Conservation (phyloP, 2,797 vertebrate species). For the Hyperoplus immaculatus region DNA sequence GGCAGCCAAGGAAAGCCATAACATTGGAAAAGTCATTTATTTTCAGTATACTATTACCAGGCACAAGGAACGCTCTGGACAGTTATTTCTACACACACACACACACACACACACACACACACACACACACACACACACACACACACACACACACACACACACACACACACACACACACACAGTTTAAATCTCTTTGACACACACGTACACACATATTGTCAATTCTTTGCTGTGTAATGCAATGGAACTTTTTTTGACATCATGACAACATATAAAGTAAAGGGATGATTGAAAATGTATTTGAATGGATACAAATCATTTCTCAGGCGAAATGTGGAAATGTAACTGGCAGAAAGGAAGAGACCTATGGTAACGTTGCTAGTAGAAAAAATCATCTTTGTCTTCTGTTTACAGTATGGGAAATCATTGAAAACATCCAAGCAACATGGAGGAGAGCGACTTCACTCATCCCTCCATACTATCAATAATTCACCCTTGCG, state of each 20-base stretch:
- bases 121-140: conserved; percentile 9
- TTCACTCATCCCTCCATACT: conserved; percentile 28
- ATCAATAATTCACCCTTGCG: conserved; percentile 66
- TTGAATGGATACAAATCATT: conserved; percentile 15
- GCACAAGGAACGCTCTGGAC: conserved; percentile 62
- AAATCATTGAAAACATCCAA: conserved; percentile 37
- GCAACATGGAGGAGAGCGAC: conserved; percentile 22
- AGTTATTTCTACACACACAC: conserved; percentile 65
- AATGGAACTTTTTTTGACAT: conserved; percentile 39
- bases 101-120: conserved; percentile 7
- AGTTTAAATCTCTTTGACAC: neutral
- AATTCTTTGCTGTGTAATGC: conserved; percentile 46
- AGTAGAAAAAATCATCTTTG: neutral
- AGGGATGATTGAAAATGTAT: conserved; percentile 35
- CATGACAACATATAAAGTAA: conserved; percentile 32
- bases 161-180: conserved; percentile 5
- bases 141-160: conserved; percentile 7
- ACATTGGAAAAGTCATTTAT: conserved; percentile 74
- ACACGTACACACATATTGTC: conserved; percentile 13
- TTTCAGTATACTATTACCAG: conserved; percentile 72
- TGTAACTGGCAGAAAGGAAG: neutral
- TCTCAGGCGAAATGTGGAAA: neutral
- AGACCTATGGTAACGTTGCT: neutral
- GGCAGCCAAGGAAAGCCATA: conserved; percentile 71
- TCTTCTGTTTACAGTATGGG: conserved; percentile 9